Base-by-base conservation (phyloP, 2,113 vertebrate genomes). In the Oncorhynchus tshawytscha region DNA sequence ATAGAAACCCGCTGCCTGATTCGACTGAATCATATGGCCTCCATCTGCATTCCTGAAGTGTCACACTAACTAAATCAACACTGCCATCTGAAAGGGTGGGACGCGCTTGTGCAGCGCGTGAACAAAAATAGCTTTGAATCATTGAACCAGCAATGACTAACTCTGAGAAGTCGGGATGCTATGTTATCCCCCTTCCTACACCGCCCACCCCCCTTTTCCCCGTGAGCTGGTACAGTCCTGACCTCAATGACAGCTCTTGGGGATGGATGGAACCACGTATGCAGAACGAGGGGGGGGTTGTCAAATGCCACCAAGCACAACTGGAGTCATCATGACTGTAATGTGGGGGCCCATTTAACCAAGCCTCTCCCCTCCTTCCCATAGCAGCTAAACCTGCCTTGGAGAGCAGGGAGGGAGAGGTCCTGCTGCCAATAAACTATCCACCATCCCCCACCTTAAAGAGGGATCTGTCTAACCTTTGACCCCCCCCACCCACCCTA, bases 381-480 rank as follows among this genome's bases (percentile, higher is more conserved):
- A 22, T 77, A 80, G 78, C 48, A 67, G 79, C 45, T 62, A 22
- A 62, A 67, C 70, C 78, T 20, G 48, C 77, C 73, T 73, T 70
- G 82, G 84, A 86, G 84, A 84, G 81, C 83, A 87, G 85, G 83
- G 88, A 78, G n/a, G 82, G 88, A 79, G 16, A 80, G 60, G 74
- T 62, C 51, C 51, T 78, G 71, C 39, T 54, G 68, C 85, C 79
- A 90, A 88, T 90, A 91, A 90, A 88, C 66, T 12, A 86, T 67
- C 73, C 70, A 25, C 59, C 29, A 70, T 72, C 82, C 80, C 75
- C 84, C 86, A 89, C 74, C 83, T 86, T 83, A 86, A 88, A 90
- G 73, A 82, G 76, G 70, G 82, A 85, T 88, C 82, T 82, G 75
- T 81, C 68, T 87, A 86, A 92, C 90, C 90, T 87, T 57, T 88